Conservation (phyloP, 2,113 vertebrate species). For the Pluvialis apricaria region DNA sequence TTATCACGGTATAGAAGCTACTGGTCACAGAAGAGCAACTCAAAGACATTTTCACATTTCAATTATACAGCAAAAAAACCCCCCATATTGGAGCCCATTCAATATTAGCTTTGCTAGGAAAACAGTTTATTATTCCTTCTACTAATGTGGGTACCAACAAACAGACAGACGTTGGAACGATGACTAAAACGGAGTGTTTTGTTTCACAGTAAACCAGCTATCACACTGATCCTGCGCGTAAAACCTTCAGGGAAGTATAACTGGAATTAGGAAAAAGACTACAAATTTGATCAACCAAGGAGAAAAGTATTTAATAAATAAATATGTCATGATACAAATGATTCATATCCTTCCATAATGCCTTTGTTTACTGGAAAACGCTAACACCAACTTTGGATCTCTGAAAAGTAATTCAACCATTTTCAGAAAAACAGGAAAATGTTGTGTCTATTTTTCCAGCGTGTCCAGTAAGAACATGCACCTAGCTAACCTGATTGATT, state of each 20-base stretch:
- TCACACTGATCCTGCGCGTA: neutral
- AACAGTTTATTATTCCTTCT: neutral
- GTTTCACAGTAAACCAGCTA: neutral
- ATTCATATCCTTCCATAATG: neutral
- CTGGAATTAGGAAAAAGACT: neutral
- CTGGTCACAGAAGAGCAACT: neutral
- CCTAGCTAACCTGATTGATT: neutral
- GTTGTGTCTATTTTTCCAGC: neutral
- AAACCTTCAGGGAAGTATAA: neutral
- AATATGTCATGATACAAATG: neutral
- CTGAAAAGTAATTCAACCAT: neutral
- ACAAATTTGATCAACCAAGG: neutral
- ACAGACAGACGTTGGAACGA: neutral
- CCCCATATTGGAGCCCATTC: accelerated
- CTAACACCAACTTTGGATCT: neutral
- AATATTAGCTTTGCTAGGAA: neutral
- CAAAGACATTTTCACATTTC: neutral
- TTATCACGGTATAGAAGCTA: neutral
- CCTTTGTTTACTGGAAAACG: neutral
- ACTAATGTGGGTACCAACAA: neutral
- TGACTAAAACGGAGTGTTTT: accelerated
- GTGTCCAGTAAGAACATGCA: neutral
- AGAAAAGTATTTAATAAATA: neutral
- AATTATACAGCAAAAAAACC: neutral
- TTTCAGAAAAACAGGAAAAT: neutral